Evolutionary conservation across 2,113 vertebrate genomes (phyloP).

Genomic region (Leptosomus discolor): DNA sequence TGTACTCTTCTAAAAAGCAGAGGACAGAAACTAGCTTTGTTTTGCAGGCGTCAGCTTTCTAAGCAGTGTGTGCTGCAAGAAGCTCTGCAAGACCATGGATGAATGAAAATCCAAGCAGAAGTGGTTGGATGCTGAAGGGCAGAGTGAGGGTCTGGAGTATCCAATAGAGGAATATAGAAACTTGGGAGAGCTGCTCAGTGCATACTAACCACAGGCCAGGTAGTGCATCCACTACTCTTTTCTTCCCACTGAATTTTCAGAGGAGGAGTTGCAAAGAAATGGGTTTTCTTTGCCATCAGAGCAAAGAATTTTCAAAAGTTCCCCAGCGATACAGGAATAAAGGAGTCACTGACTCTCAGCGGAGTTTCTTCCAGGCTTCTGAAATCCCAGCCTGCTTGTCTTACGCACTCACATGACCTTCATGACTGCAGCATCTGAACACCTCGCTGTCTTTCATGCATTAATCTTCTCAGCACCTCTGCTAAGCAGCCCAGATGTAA

Average conservation of each 20-base stretch:
- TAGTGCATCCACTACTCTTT: background rate
- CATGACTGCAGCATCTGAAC: background rate
- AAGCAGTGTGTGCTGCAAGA: accelerated
- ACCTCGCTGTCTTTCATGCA: background rate
- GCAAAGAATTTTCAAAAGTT: background rate
- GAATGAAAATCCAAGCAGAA: background rate
- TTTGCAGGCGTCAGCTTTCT: background rate
- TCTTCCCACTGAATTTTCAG: background rate
- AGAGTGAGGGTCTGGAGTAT: background rate
- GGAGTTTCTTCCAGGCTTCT: background rate
- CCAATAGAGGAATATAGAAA: background rate
- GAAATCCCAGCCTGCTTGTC: background rate
- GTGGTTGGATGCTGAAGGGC: background rate
- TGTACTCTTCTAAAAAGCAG: background rate
- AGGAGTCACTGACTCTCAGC: background rate
- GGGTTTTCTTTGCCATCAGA: background rate
- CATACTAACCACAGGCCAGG: background rate
- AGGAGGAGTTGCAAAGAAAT: background rate
- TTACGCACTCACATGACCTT: accelerated
- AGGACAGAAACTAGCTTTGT: background rate
- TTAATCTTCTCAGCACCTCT: background rate
- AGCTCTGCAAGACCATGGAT: background rate
- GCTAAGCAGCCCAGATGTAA: background rate
- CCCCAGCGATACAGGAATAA: background rate
- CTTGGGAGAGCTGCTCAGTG: accelerated